phyloP scores from a whole-genome alignment of 2,797 vertebrate genomes.

The Sebastiscus tertius region DNA sequence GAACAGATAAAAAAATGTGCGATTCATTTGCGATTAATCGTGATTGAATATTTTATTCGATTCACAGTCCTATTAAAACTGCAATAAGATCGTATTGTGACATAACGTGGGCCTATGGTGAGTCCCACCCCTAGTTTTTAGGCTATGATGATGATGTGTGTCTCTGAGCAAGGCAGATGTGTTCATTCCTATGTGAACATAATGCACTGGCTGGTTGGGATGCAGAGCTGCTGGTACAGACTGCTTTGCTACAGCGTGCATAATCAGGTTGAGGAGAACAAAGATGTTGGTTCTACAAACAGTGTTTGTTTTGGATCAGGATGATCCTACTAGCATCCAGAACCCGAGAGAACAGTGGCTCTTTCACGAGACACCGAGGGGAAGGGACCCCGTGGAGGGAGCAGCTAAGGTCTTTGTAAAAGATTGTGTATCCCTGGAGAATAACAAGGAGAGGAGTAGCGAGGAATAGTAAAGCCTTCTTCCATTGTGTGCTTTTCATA shows the following conservation, averaged over 20 bases:
- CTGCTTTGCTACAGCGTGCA: conserved; percentile 55
- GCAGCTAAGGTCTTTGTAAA: conserved; percentile 47
- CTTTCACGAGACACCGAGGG: conserved; percentile 56
- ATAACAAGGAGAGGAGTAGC: conserved; percentile 52
- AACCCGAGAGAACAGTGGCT: conserved; percentile 68
- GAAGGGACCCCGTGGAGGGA: conserved; percentile 38
- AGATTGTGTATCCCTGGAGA: conserved; percentile 54
- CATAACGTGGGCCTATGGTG: too few relatives aligned
- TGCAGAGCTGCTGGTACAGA: conserved; percentile 50
- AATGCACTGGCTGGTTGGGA: background rate
- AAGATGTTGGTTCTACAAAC: conserved; percentile 65
- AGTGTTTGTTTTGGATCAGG: conserved; percentile 57
- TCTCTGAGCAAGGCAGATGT: conserved; percentile 2
- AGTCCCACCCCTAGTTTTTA: conserved; percentile 13
- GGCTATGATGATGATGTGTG: background rate
- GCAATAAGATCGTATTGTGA: too few relatives aligned
- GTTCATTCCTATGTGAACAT: background rate
- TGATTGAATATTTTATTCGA: too few relatives aligned
- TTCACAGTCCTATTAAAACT: too few relatives aligned
- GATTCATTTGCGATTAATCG: too few relatives aligned
- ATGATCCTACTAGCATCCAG: conserved; percentile 52
- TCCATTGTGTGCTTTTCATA: conserved; percentile 42
- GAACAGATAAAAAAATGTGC: too few relatives aligned
- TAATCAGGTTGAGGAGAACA: conserved; percentile 71
- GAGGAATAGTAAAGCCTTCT: conserved; percentile 29